These are phyloP conservation scores for Melanchra persicariae DNA, from an alignment of 2,888 invertebrate genomes.

Conservation along the genomic window DNA sequence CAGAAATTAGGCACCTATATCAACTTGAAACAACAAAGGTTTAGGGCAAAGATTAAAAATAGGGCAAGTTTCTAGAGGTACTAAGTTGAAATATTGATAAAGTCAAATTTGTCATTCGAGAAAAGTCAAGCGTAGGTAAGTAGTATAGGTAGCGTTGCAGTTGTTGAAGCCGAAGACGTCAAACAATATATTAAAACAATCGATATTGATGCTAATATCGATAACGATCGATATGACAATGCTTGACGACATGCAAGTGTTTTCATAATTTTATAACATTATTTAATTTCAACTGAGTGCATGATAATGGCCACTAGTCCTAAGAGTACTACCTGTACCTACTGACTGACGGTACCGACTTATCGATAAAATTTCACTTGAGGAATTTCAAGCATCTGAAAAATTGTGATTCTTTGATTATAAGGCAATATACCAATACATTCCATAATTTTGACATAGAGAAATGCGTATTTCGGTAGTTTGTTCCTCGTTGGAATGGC, in stretches of 20 bases:
- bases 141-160: too few species aligned
- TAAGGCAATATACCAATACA: not conserved
- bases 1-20: not conserved
- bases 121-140: not conserved
- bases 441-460: slow-evolving; percentile 2
- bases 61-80: not conserved
- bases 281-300: slow-evolving; percentile 11
- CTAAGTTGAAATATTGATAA: not conserved
- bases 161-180: slow-evolving; percentile 9
- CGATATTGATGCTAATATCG: slow-evolving; percentile 42
- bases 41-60: too few species aligned
- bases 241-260: slow-evolving; percentile 29
- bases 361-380: slow-evolving; percentile 11
- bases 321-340: not conserved
- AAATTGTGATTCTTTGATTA: not conserved
- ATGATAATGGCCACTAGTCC: not conserved
- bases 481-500: slow-evolving; percentile 18
- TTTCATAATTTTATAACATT: slow-evolving; percentile 24
- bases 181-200: slow-evolving; percentile 37
- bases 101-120: not conserved
- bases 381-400: not conserved
- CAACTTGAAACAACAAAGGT: not conserved
- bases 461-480: slow-evolving; percentile 15
- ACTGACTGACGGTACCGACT: too few species aligned
- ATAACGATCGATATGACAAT: slow-evolving; percentile 39